Conservation (phyloP, 2,797 vertebrate species). For the Serranus cabrilla region DNA sequence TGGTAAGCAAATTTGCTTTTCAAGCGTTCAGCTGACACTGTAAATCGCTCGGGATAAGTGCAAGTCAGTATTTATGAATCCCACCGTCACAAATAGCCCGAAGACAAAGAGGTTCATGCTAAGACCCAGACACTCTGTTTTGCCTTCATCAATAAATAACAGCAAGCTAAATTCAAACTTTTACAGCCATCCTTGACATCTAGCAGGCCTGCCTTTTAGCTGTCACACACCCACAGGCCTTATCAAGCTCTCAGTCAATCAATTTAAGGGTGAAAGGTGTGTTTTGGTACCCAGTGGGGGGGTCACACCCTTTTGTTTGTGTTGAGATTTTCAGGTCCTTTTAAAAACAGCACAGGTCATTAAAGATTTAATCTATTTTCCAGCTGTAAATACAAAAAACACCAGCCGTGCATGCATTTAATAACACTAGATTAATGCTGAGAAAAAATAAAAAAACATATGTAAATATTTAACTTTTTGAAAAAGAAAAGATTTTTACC, state of each 20-base stretch:
- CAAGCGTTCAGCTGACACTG: slow-evolving; percentile 53
- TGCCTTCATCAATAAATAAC: slow-evolving; percentile 65
- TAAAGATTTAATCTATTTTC: slow-evolving; percentile 41
- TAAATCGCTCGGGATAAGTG: slow-evolving; percentile 47
- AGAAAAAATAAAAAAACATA: not conserved
- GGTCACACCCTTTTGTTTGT: slow-evolving; percentile 45
- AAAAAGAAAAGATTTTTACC: not conserved
- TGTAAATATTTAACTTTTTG: not conserved
- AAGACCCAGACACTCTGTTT: slow-evolving; percentile 26
- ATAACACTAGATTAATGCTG: slow-evolving; percentile 3
- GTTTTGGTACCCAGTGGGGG: slow-evolving; percentile 55
- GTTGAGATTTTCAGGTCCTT: slow-evolving; percentile 46
- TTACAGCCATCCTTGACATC: slow-evolving; percentile 17
- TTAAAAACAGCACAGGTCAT: slow-evolving; percentile 65
- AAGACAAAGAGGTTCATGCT: slow-evolving; percentile 47
- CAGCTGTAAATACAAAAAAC: slow-evolving; percentile 24
- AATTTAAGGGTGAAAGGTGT: slow-evolving; percentile 47
- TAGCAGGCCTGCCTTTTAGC: slow-evolving; percentile 17
- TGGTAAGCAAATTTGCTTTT: slow-evolving; percentile 55
- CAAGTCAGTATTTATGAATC: slow-evolving; percentile 64
- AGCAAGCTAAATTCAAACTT: slow-evolving; percentile 47
- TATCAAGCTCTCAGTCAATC: slow-evolving; percentile 27
- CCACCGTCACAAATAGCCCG: slow-evolving; percentile 44
- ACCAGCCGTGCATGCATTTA: not conserved
- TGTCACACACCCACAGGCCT: slow-evolving; percentile 23